Evolutionary conservation across 2,888 invertebrate species (phyloP).

Genomic region (Scaptodrosophila latifasciaeformis): DNA sequence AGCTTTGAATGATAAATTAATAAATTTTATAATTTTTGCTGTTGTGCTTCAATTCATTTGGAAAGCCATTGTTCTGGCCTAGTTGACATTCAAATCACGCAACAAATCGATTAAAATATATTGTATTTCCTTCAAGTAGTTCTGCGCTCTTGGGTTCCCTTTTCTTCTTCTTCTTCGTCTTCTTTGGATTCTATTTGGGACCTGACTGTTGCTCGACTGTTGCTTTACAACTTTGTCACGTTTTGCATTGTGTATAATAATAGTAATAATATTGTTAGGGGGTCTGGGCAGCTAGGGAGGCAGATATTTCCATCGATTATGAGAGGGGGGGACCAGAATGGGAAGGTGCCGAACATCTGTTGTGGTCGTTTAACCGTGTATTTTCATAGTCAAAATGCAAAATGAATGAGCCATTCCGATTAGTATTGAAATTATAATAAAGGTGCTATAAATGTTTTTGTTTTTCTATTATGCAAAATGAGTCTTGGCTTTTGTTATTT

Average conservation of each 20-base stretch:
- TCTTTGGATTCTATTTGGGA: too few relatives aligned
- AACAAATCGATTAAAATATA: slow-evolving; percentile 61
- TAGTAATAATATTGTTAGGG: background rate
- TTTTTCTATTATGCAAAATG: background rate
- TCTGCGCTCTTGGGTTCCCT: background rate
- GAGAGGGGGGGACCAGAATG: too few relatives aligned
- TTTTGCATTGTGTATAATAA: background rate
- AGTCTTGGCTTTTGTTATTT: background rate
- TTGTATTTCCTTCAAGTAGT: slow-evolving; percentile 38
- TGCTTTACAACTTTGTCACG: slow-evolving; percentile 3
- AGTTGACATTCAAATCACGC: slow-evolving; percentile 55
- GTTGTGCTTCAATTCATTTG: too few relatives aligned
- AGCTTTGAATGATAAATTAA: too few relatives aligned
- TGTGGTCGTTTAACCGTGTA: slow-evolving; percentile 8
- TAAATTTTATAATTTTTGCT: too few relatives aligned
- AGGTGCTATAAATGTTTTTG: background rate
- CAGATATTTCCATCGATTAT: too few relatives aligned
- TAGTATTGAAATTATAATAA: background rate
- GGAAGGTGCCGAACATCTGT: slow-evolving; percentile 28
- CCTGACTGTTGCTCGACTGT: too few relatives aligned
- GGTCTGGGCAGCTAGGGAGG: too few relatives aligned
- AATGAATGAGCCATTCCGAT: background rate
- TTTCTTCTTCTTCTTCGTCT: too few relatives aligned
- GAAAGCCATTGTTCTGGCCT: too few relatives aligned
- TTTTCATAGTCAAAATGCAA: background rate